phyloP scores from a whole-genome alignment of 2,797 vertebrate species.

The Ctenochaetus hawaiiensis region DNA sequence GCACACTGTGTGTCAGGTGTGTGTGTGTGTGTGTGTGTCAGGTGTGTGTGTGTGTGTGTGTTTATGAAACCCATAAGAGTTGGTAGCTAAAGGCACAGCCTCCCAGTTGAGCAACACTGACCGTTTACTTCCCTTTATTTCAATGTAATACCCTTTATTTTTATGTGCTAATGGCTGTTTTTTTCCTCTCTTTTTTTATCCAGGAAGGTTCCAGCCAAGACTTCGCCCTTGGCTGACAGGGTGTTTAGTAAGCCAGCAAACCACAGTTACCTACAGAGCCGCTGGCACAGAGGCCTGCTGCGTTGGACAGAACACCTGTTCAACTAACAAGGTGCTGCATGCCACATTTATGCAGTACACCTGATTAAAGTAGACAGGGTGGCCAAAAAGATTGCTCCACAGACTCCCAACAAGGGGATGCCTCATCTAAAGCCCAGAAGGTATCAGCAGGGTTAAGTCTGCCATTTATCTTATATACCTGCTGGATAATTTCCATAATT shows the following conservation, averaged over 20 bases:
- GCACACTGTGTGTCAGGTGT: too few relatives aligned
- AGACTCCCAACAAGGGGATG: not conserved
- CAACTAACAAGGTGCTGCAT: constrained; percentile 8
- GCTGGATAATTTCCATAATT: not conserved
- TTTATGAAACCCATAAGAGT: too few relatives aligned
- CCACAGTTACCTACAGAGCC: not conserved
- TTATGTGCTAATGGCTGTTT: too few relatives aligned
- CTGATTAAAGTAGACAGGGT: not conserved
- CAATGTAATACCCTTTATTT: too few relatives aligned
- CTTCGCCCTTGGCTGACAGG: too few relatives aligned
- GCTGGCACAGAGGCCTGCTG: not conserved
- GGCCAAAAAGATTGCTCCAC: not conserved
- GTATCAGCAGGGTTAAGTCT: not conserved
- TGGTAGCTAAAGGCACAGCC: too few relatives aligned
- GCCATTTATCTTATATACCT: not conserved
- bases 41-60: too few relatives aligned
- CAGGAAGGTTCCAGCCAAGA: too few relatives aligned
- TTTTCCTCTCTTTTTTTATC: too few relatives aligned
- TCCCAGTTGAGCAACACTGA: too few relatives aligned
- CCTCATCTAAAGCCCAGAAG: not conserved
- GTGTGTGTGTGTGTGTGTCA: too few relatives aligned
- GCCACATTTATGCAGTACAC: not conserved
- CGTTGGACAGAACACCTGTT: not conserved
- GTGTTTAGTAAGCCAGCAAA: not conserved
- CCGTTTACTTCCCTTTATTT: too few relatives aligned